These are phyloP conservation scores for Papilio dardanus DNA, from an alignment of 1,140 invertebrate genomes.

Conservation along the genomic window DNA sequence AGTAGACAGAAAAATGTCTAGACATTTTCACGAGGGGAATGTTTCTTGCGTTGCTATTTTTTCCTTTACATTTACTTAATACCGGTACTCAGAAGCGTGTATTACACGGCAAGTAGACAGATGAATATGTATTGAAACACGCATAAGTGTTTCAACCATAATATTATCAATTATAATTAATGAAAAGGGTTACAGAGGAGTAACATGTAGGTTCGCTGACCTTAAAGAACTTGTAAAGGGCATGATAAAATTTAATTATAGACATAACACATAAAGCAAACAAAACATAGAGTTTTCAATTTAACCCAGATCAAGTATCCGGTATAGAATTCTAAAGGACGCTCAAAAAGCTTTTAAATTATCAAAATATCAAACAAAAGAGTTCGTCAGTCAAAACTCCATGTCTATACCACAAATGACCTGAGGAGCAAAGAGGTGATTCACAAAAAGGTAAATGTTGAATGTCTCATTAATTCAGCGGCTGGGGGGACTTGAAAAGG, in stretches of 20 bases:
- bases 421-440: not conserved
- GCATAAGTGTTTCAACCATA: too few species aligned
- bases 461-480: constrained; percentile 35
- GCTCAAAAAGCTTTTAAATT: not conserved
- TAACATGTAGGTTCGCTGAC: too few species aligned
- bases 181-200: too few species aligned
- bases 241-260: too few species aligned
- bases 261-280: not conserved
- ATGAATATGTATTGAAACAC: too few species aligned
- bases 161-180: too few species aligned
- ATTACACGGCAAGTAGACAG: too few species aligned
- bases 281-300: not conserved
- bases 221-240: too few species aligned
- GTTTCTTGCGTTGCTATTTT: not conserved
- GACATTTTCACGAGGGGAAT: not conserved
- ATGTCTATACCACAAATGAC: not conserved
- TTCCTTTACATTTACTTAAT: not conserved
- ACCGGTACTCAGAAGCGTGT: not conserved
- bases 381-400: not conserved
- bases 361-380: not conserved
- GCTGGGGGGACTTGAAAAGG: constrained; percentile 19
- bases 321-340: not conserved
- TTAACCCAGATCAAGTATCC: not conserved
- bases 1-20: constrained; percentile 5
- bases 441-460: constrained; percentile 21